phyloP scores from a whole-genome alignment of 2,888 invertebrate species.

The Escarpia spicata region DNA sequence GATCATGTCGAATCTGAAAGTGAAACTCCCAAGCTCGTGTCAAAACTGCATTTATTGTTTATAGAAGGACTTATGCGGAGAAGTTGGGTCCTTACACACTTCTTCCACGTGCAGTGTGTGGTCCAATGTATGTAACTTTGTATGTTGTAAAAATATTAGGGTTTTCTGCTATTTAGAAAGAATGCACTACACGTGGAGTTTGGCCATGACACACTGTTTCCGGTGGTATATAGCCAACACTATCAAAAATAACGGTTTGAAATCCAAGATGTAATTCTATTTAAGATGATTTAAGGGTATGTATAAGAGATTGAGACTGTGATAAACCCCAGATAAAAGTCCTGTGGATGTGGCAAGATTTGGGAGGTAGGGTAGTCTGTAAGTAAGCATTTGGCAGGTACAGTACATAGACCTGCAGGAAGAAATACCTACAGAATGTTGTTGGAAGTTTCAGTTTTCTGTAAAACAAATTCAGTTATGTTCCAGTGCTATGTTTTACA shows the following conservation, averaged over 20 bases:
- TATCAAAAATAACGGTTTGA: background rate
- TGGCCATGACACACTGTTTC: too few species aligned
- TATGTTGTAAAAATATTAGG: background rate
- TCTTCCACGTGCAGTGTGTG: background rate
- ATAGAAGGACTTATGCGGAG: background rate
- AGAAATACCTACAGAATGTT: background rate
- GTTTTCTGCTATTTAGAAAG: background rate
- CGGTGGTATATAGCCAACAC: too few species aligned
- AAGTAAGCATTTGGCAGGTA: background rate
- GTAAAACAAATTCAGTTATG: background rate
- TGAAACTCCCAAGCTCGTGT: background rate
- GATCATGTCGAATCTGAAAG: background rate
- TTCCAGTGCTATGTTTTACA: background rate
- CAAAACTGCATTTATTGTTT: background rate
- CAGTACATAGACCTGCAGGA: background rate
- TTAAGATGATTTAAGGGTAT: background rate
- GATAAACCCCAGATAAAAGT: constrained; percentile 6
- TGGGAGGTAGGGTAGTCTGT: background rate
- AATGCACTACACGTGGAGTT: background rate
- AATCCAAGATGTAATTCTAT: background rate
- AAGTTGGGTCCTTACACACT: background rate
- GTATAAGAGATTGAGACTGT: background rate
- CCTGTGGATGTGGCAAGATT: background rate
- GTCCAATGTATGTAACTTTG: background rate
- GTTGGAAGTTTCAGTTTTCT: background rate